phyloP scores from a whole-genome alignment of 2,113 vertebrate genomes.

The Tragelaphus strepsiceros region DNA sequence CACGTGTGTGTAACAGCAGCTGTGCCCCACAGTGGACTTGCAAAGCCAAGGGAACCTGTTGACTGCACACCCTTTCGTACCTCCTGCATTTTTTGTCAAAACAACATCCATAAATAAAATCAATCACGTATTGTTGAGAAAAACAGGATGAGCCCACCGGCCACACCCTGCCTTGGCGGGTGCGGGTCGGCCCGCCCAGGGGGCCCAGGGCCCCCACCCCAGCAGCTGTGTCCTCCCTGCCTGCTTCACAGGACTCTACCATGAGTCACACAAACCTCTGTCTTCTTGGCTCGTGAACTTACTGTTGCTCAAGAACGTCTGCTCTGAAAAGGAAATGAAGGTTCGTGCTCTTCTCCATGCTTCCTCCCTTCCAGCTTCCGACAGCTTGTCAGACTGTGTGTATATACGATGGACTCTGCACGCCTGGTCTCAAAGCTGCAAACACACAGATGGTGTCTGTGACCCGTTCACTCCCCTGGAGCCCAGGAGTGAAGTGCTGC shows the following conservation, averaged over 20 bases:
- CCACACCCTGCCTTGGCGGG: neutral
- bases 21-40: neutral
- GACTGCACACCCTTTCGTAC: neutral
- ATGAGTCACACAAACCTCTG: neutral
- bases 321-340: neutral
- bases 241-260: neutral
- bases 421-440: neutral
- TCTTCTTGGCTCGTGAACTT: neutral
- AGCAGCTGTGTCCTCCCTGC: neutral
- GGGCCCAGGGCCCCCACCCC: neutral
- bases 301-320: neutral
- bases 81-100: neutral
- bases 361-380: neutral
- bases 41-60: neutral
- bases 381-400: neutral
- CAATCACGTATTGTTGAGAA: neutral
- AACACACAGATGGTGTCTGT: neutral
- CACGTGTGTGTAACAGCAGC: neutral
- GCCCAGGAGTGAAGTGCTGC: neutral
- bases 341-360: accelerated
- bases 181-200: neutral
- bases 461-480: neutral
- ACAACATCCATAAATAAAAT: neutral
- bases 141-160: neutral
- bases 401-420: neutral